Base-by-base conservation (phyloP, 1,140 invertebrate genomes). In the Caenorhabditis tropicalis region DNA sequence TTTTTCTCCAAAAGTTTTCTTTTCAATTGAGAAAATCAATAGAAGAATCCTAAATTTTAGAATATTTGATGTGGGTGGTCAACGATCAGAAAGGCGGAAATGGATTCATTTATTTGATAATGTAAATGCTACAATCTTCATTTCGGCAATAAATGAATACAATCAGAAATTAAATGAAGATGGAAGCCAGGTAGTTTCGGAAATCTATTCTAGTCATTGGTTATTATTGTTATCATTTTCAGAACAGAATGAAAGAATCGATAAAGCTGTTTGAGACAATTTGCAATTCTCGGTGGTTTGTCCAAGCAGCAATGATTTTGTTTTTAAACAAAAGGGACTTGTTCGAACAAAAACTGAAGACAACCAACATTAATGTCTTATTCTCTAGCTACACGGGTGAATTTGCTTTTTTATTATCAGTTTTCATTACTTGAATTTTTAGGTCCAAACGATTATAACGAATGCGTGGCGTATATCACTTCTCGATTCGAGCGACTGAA, bases 111-210 rank as follows among this genome's bases (percentile, higher is more conserved):
- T 74, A 19, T 74, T 74, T 46, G 65, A 74, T 10, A 74, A 74
- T 74, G 65, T 74, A 15, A 74, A 74, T 43, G 65, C 65, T 5
- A 74, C 65, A 0, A 74, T 74, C 2, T 74, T 74, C 24, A 74
- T 74, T 19, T 74, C 65, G 24, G 65, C 65, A n/a, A 74, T 74
- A 21, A 74, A 74, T 43, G 65, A 74, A 19, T 74, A 21, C 21
- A 74, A 74, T 74, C 65, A 74, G 24, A 74, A 74, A 43, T 12
- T 74, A 15, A 74, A 74, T 74, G 65, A 74, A 74, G 65, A 74
- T 46, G 65, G 65, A 0, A 31, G 7, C 1, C 4, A 29, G 65
- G 65, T 74, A 46, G 43, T 10, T 36, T 65, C 5, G 5, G 39
- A 43, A 6, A 43, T 5, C 39, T 43, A 43, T 12, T 6, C 5